Percentiles rank a stretch among this genome's conserved stretches.
Conservation (phyloP, 2,888 invertebrate species). For the Agriopis aurantiaria region DNA sequence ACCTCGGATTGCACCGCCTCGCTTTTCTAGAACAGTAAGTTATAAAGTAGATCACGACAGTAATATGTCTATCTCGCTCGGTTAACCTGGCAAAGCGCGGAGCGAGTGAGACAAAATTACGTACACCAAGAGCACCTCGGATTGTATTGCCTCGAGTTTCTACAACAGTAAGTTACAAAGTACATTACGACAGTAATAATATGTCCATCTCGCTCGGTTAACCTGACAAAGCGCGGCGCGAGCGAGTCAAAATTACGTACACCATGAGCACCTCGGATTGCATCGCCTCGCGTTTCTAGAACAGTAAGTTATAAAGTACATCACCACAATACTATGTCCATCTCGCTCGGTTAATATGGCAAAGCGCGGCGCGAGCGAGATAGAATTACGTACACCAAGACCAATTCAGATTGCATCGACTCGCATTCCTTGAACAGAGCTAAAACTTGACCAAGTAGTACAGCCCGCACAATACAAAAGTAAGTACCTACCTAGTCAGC, state of each 20-base stretch:
- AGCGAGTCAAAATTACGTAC: conserved; percentile 87
- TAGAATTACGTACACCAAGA: conserved; percentile 84
- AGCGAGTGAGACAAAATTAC: conserved; percentile 90
- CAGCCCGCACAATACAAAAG: background rate
- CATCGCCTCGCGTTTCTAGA: no score
- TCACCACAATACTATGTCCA: conserved; percentile 19
- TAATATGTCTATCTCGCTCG: conserved; percentile 58
- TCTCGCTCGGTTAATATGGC: conserved; percentile 74
- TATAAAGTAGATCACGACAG: background rate
- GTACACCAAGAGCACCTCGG: no score
- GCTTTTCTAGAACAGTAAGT: conserved; percentile 73
- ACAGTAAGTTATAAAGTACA: background rate
- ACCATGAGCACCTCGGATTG: conserved; percentile 38
- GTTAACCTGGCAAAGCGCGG: conserved; percentile 79
- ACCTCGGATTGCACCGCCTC: conserved; percentile 78
- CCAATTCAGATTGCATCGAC: conserved; percentile 78
- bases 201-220: conserved; percentile 64
- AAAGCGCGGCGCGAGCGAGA: conserved; percentile 82
- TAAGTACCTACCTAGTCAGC: background rate
- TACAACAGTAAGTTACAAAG: background rate
- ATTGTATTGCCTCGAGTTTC: no score
- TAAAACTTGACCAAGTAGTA: background rate
- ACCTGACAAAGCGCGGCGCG: conserved; percentile 63
- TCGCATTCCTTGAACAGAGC: conserved; percentile 73
- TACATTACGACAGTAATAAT: conserved; percentile 5